Base-by-base conservation (phyloP, 2,797 vertebrate species). In the Gastrophryne carolinensis region DNA sequence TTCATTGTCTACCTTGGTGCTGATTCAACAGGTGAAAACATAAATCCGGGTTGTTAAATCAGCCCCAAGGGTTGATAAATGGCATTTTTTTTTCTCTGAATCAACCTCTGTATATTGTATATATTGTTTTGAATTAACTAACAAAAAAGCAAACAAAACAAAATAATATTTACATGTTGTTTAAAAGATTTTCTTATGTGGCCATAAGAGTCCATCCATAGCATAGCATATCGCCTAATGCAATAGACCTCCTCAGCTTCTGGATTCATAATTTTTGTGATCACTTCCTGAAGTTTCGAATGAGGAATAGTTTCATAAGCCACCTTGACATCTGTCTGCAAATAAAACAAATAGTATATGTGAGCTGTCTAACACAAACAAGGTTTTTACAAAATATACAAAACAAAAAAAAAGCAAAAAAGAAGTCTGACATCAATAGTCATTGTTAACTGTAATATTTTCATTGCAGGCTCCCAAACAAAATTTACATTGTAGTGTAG, bases 251-350 rank as follows among this genome's bases (percentile, higher is more conserved):
- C 84, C 11, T 87, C 86, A 34, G 84, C 81, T 4, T 88, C 79
- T 0, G 91, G 91, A 3, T 79, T 79, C 50, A 99, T 76, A 3
- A 87, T 82, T 7, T 77, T 85, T 0, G 82, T 81, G 3, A 98
- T 79, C 73, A 98, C 93, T 81, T 96, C 91, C 3, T 86, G 64
- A 1, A 98, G 92, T 83, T 93, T 95, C 9, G 86, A 79, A 78
- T 96, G 96, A 29, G 95, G 97, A 24, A 99, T 91, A 78, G 89
- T 88, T 21, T 99, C 96, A 4, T 90, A 99, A 2, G 97, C 97
- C 15, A 93, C 91, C 4, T 89, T 91, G 32, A 98, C 90, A 62
- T 98, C 97, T 75, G 93, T 89, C 97, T 99, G 2, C 58, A 75
- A 0, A 67, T 4, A 80, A 71, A 1, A 7, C 15, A 34, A 53